Evolutionary conservation across 1,140 invertebrate genomes (phyloP).

Genomic region (Himalopsyche phryganea): DNA sequence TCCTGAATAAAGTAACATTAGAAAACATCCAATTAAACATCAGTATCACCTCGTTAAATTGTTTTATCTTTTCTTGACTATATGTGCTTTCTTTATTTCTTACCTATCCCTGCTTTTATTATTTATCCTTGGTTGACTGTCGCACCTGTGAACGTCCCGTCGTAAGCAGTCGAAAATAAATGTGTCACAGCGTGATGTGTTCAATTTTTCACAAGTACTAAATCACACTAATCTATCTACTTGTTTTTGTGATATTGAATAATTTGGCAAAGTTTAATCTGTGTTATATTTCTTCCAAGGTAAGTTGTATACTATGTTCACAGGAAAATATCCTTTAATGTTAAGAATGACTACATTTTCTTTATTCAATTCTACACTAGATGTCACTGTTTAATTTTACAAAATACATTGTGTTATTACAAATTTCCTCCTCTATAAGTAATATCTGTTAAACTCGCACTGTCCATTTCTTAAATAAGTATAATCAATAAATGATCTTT

Average conservation of each 20-base stretch:
- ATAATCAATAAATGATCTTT: too few relatives aligned
- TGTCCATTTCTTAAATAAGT: too few relatives aligned
- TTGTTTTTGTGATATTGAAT: not conserved
- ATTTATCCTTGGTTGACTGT: slow-evolving; percentile 22
- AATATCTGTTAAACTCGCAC: too few relatives aligned
- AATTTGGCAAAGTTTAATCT: not conserved
- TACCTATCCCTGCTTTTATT: not conserved
- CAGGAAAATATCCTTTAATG: too few relatives aligned
- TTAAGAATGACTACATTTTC: too few relatives aligned
- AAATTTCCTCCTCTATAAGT: too few relatives aligned
- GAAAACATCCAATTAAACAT: too few relatives aligned
- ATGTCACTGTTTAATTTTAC: not conserved
- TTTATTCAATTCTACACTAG: not conserved
- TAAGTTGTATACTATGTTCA: not conserved
- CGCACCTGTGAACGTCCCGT: slow-evolving; percentile 29
- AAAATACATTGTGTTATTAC: too few relatives aligned
- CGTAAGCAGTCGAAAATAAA: slow-evolving; percentile 8
- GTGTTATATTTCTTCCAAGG: not conserved
- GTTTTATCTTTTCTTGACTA: too few relatives aligned
- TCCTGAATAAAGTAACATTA: too few relatives aligned
- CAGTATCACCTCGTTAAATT: too few relatives aligned
- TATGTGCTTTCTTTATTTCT: too few relatives aligned
- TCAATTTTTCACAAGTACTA: not conserved
- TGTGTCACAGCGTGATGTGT: slow-evolving; percentile 20
- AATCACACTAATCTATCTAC: slow-evolving; percentile 1